phyloP scores from a whole-genome alignment of 2,888 invertebrate genomes.

The Drosophila suboccidentalis region DNA sequence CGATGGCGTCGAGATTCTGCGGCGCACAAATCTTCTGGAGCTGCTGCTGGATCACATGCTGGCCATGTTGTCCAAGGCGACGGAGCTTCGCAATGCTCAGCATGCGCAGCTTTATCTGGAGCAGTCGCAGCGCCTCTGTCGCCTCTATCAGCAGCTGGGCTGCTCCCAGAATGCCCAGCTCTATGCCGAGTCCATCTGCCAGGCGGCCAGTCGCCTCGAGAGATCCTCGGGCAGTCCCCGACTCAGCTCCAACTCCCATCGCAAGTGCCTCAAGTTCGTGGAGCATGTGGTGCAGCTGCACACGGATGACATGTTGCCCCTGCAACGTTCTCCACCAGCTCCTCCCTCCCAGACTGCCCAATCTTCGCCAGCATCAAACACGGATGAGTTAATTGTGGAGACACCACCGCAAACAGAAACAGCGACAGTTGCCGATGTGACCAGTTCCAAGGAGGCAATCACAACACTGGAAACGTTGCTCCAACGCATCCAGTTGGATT shows the following conservation, averaged over 20 bases:
- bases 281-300: constrained; percentile 70
- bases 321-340: constrained; percentile 30
- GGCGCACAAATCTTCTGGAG: constrained; percentile 89
- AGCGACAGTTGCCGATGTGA: background rate
- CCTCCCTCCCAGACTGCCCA: background rate
- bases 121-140: constrained; percentile 89
- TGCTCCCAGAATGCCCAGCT: constrained; percentile 87
- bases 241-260: constrained; percentile 8
- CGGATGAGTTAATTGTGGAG: background rate
- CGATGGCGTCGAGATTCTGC: constrained; percentile 87
- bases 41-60: constrained; percentile 91
- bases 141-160: constrained; percentile 87
- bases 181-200: constrained; percentile 87
- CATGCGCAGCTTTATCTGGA: constrained; percentile 90
- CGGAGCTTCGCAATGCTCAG: constrained; percentile 87
- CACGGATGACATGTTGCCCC: constrained; percentile 35
- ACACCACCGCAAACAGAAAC: background rate
- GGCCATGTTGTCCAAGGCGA: constrained; percentile 89
- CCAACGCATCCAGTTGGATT: constrained; percentile 57
- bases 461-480: constrained; percentile 37
- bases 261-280: constrained; percentile 74
- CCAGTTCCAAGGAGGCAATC: background rate
- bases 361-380: background rate
- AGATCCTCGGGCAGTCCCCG: constrained; percentile 82
- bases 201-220: constrained; percentile 85